phyloP scores from a whole-genome alignment of 2,888 invertebrate genomes.

The Apamea crenata region DNA sequence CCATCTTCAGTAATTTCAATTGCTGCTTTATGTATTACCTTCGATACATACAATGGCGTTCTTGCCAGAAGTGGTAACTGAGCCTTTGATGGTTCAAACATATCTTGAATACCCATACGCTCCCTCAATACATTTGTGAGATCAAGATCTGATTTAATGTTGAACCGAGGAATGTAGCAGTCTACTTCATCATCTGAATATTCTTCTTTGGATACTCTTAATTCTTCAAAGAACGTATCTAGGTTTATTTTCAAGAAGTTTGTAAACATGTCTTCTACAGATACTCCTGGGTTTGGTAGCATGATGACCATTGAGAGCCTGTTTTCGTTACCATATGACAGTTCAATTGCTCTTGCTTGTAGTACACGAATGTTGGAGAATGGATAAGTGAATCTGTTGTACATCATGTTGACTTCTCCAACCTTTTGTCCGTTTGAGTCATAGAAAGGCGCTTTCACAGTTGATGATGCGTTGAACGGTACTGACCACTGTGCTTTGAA shows the following conservation, averaged over 20 bases:
- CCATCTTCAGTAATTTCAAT: slow-evolving; percentile 94
- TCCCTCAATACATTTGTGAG: slow-evolving; percentile 87
- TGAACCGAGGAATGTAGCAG: slow-evolving; percentile 92
- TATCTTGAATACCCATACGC: slow-evolving; percentile 86
- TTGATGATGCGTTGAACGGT: slow-evolving; percentile 91
- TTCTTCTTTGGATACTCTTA: slow-evolving; percentile 86
- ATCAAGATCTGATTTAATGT: slow-evolving; percentile 90
- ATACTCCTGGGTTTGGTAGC: slow-evolving; percentile 90
- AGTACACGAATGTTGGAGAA: slow-evolving; percentile 90
- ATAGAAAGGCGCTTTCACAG: slow-evolving; percentile 89
- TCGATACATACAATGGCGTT: slow-evolving; percentile 89
- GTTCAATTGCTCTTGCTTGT: slow-evolving; percentile 91
- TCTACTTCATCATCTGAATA: slow-evolving; percentile 92
- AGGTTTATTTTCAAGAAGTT: slow-evolving; percentile 86
- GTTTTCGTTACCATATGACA: slow-evolving; percentile 92
- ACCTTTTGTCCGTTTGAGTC: slow-evolving; percentile 87
- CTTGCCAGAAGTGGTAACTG: slow-evolving; percentile 86
- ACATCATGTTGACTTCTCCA: slow-evolving; percentile 94
- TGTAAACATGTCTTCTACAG: slow-evolving; percentile 87
- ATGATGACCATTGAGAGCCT: slow-evolving; percentile 92
- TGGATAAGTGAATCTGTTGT: slow-evolving; percentile 90
- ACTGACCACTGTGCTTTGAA: slow-evolving; percentile 93
- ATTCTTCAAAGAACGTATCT: slow-evolving; percentile 86
- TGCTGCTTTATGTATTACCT: slow-evolving; percentile 92
- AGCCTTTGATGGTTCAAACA: slow-evolving; percentile 88